A percentile compares a stretch with the other conserved stretches of the same genome.
Evolutionary conservation across 2,113 vertebrate genomes (phyloP).

Genomic region (Scatophagus argus): DNA sequence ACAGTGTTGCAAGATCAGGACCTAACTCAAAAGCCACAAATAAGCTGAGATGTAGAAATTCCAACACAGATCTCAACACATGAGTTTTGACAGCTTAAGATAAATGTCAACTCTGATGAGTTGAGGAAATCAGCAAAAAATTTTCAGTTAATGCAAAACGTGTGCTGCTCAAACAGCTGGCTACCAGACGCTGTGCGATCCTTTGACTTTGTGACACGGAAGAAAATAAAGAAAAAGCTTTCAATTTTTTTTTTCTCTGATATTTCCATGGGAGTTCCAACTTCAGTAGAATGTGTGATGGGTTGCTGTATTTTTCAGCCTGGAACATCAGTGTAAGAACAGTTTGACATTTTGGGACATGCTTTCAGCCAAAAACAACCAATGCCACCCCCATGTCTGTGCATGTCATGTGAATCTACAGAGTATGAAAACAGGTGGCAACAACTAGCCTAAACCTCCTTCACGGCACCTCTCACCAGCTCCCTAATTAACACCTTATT

Average conservation of each 20-base stretch:
- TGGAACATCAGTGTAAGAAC: neutral
- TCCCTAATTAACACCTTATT: neutral
- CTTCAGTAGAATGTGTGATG: neutral
- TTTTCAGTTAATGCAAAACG: constrained; percentile 10
- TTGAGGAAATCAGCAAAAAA: constrained; percentile 10
- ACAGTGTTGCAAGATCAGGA: neutral
- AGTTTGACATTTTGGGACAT: neutral
- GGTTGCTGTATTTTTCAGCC: neutral
- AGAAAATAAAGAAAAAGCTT: neutral
- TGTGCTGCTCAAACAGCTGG: constrained; percentile 36
- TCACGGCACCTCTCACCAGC: neutral
- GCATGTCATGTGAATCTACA: neutral
- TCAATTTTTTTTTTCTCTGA: neutral
- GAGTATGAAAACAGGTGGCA: neutral
- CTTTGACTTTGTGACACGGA: constrained; percentile 5
- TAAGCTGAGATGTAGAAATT: neutral
- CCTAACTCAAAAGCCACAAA: neutral
- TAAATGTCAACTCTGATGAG: constrained; percentile 1
- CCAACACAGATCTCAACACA: neutral
- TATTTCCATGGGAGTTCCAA: constrained; percentile 3
- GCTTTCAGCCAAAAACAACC: neutral
- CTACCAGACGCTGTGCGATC: neutral
- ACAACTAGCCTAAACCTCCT: neutral
- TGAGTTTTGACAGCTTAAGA: constrained; percentile 15
- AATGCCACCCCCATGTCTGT: neutral